phyloP scores from a whole-genome alignment of 2,797 vertebrate genomes.

The Intellagama lesueurii region DNA sequence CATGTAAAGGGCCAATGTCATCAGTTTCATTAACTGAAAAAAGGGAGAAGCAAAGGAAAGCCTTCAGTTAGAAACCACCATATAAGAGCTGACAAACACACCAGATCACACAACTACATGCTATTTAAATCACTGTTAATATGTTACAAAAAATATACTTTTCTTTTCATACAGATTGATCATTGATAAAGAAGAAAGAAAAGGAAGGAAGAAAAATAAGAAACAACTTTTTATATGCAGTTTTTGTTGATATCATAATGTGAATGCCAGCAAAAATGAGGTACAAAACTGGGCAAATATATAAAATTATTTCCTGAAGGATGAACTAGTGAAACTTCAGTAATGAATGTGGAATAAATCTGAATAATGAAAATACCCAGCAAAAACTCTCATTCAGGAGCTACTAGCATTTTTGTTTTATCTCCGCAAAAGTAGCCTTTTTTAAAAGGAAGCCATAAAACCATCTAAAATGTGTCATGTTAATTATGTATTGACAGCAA shows the following conservation, averaged over 20 bases:
- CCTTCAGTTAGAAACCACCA: conserved; percentile 3
- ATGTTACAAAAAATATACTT: not conserved
- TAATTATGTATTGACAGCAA: not conserved
- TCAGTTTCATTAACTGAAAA: conserved; percentile 91
- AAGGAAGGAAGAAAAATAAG: no score
- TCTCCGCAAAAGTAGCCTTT: not conserved
- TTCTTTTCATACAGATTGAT: not conserved
- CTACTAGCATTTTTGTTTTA: not conserved
- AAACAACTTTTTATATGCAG: not conserved
- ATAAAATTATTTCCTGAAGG: not conserved
- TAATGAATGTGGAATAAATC: not conserved
- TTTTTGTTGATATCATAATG: not conserved
- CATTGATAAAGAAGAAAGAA: not conserved
- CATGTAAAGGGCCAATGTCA: conserved; percentile 82
- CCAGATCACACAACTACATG: not conserved
- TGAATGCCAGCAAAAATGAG: not conserved
- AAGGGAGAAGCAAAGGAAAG: conserved; percentile 33
- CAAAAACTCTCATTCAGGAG: not conserved
- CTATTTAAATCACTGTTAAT: not conserved
- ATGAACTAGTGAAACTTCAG: not conserved
- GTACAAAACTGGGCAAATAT: not conserved
- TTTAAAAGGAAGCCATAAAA: no score
- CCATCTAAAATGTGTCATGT: not conserved
- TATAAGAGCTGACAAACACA: not conserved
- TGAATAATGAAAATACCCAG: not conserved